Percentiles rank a stretch among this genome's conserved stretches.
Evolutionary conservation across 1,140 invertebrate genomes (phyloP).

Genomic region (Laupala kohalensis): DNA sequence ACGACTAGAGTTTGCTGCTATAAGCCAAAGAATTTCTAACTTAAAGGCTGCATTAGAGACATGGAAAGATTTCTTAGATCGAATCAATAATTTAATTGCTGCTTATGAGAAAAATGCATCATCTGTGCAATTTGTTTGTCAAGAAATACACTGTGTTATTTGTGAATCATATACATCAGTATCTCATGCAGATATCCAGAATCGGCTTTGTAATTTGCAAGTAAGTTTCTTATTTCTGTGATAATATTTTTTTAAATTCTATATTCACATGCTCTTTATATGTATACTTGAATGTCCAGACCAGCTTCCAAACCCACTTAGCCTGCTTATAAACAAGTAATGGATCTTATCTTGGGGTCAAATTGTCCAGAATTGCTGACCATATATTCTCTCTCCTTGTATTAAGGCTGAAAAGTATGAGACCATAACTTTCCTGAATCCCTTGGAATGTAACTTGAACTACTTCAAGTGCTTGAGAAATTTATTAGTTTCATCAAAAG

Average conservation of each 20-base stretch:
- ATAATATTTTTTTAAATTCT: background rate
- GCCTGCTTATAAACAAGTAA: too few relatives aligned
- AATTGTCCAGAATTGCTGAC: too few relatives aligned
- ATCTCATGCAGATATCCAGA: conserved; percentile 16
- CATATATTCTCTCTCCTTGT: too few relatives aligned
- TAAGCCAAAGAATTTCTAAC: conserved; percentile 59
- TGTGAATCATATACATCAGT: conserved; percentile 1
- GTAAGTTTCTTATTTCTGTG: conserved; percentile 2
- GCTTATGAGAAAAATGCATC: conserved; percentile 42
- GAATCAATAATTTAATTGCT: conserved; percentile 43
- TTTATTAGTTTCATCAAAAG: too few relatives aligned
- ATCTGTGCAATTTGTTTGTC: conserved; percentile 40
- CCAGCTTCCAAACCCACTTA: too few relatives aligned
- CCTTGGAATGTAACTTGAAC: too few relatives aligned
- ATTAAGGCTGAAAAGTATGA: too few relatives aligned
- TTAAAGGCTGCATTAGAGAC: conserved; percentile 65
- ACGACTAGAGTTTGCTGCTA: conserved; percentile 63
- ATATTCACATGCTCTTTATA: too few relatives aligned
- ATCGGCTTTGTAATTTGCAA: conserved; percentile 12
- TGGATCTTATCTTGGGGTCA: too few relatives aligned
- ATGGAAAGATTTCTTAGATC: conserved; percentile 57
- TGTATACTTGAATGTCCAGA: too few relatives aligned
- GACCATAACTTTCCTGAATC: too few relatives aligned
- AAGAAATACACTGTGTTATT: conserved; percentile 24
- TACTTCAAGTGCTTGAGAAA: too few relatives aligned